Evolutionary conservation across 2,888 invertebrate genomes (phyloP), one percentile per base, ranked within the genome.

Genomic region (Penaeus monodon): DNA sequence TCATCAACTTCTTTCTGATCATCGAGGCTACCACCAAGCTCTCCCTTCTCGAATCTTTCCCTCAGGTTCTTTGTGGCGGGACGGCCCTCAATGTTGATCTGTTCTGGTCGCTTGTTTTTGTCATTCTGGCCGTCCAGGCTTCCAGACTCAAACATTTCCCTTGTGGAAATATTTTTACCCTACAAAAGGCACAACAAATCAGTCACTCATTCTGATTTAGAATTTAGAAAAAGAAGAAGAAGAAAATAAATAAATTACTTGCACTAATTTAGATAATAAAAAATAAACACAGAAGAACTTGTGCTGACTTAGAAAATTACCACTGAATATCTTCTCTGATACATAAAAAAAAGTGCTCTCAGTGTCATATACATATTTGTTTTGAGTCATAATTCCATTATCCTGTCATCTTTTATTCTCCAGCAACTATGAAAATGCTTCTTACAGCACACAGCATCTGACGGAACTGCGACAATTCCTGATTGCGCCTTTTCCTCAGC

Each of bases 401-500:
- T 10, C 8, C 8, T 44, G 44, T 10, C 44, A 44, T 44, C 10
- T 44, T 14, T n/a, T 24, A 38, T 57, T 57, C 17, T 57, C 57
- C 14, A 14, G 12, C 17, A 17, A 57, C 17, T 3, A 17, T 57
- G 4, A 74, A n/a, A 33, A 29, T n/a, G n/a, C 27, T 27, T 85
- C 90, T 88, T 84, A 91, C 92, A 73, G 91, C 91, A 84, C 91
- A 97, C 38, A 97, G 93, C 79, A 96, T 93, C 91, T 96, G 96
- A 85, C 97, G 94, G 91, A 97, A 96, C 91, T 95, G 96, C 92
- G 96, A 96, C 90, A 97, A 95, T 93, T 98, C 97, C 92, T 97
- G 97, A 92, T 97, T 97, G 78, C 97, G 94, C 92, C 96, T 96
- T 91, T 96, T 96, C 20, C 96, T 94, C 38, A 96, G 93, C 89